These are phyloP conservation scores for Xenopus petersii DNA, from an alignment of 2,797 vertebrate species.

Conservation along the genomic window DNA sequence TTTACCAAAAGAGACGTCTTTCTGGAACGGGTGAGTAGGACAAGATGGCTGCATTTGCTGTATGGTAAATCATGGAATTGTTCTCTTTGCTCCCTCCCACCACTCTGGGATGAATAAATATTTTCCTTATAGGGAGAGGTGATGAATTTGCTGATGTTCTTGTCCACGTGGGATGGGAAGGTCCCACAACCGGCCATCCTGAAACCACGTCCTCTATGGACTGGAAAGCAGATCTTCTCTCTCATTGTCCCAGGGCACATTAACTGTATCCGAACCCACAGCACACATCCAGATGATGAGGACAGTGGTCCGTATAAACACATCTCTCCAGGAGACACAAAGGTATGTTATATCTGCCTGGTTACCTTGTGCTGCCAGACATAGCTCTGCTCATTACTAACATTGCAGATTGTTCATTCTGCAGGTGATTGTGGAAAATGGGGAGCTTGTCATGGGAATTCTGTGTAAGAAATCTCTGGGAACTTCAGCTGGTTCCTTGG, in stretches of 20 bases:
- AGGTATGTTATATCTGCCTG: conserved; percentile 62
- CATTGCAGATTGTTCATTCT: no score
- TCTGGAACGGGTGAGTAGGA: conserved; percentile 77
- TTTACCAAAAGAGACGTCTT: conserved; percentile 96
- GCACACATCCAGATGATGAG: conserved; percentile 94
- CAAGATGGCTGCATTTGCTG: background rate
- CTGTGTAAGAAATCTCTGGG: conserved; percentile 95
- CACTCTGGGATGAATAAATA: no score
- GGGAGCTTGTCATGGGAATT: conserved; percentile 97
- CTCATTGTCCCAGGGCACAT: conserved; percentile 96
- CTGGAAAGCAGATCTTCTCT: conserved; percentile 94
- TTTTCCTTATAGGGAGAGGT: conserved; percentile 79
- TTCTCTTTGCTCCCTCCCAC: no score
- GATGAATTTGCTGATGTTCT: conserved; percentile 98
- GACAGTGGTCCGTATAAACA: conserved; percentile 95
- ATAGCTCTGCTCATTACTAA: no score
- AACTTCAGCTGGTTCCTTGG: conserved; percentile 91
- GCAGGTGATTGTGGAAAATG: conserved; percentile 93
- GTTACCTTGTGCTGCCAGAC: no score
- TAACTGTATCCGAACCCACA: conserved; percentile 94
- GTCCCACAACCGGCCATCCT: conserved; percentile 92
- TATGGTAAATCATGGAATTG: no score
- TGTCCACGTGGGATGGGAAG: conserved; percentile 95
- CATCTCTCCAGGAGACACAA: conserved; percentile 95
- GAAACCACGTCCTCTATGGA: conserved; percentile 92